Percentiles rank a stretch among this genome's conserved stretches.
phyloP scores from a whole-genome alignment of 2,888 invertebrate species.

The Pyrrhosoma nymphula region DNA sequence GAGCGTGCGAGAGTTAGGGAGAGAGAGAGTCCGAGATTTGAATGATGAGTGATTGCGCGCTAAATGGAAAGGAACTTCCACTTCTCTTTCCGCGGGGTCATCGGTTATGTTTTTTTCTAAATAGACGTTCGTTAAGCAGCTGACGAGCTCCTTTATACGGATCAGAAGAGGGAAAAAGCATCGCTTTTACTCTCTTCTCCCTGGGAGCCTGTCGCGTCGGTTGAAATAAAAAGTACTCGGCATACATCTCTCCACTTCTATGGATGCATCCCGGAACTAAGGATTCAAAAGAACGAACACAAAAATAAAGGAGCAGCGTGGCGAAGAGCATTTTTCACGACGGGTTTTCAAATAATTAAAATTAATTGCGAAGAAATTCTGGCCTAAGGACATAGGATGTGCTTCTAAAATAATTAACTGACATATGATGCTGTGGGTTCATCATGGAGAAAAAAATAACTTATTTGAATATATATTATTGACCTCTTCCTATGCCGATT shows the following conservation, averaged over 20 bases:
- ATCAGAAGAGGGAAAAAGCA: constrained; percentile 6
- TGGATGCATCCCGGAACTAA: constrained; percentile 13
- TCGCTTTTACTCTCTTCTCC: neutral
- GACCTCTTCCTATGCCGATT: too few species aligned
- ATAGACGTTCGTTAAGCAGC: constrained; percentile 56
- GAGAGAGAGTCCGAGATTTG: constrained; percentile 1
- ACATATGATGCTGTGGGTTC: neutral
- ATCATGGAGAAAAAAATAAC: neutral
- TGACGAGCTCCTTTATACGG: constrained; percentile 37
- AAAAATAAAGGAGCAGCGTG: neutral
- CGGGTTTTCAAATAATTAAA: constrained; percentile 19
- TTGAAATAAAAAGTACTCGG: neutral
- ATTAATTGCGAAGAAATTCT: neutral
- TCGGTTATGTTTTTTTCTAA: constrained; percentile 53
- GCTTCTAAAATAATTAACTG: neutral
- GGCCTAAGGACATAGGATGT: neutral
- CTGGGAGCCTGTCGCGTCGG: neutral
- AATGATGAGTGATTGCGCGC: constrained; percentile 61
- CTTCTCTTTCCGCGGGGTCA: constrained; percentile 33
- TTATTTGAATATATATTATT: too few species aligned
- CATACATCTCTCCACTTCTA: neutral
- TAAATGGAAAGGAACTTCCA: constrained; percentile 42
- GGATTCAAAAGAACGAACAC: neutral
- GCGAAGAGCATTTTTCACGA: neutral
- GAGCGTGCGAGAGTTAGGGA: neutral